Percentiles rank a stretch among this genome's conserved stretches.
These are phyloP conservation scores for Tetramorium alpestre DNA, from an alignment of 1,140 invertebrate species.

Conservation along the genomic window DNA sequence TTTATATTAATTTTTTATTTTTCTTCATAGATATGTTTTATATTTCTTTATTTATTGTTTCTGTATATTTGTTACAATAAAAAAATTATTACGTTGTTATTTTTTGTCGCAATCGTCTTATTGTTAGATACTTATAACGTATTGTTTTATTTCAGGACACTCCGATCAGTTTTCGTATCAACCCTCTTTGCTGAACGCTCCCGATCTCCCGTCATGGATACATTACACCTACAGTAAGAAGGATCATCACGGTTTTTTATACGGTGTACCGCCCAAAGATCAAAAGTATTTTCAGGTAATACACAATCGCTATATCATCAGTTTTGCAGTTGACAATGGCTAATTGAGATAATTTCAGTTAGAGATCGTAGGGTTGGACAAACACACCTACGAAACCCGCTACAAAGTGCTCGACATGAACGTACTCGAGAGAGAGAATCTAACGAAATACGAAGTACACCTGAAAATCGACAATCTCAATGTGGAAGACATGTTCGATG, in stretches of 20 bases:
- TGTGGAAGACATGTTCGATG: constrained; percentile 92
- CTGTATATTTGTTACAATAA: background rate
- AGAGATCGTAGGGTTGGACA: constrained; percentile 92
- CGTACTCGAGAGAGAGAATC: constrained; percentile 88
- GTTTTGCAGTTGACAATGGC: background rate
- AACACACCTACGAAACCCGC: constrained; percentile 91
- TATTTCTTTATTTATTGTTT: background rate
- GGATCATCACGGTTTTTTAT: constrained; percentile 91
- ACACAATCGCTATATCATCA: background rate
- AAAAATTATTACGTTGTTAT: background rate
- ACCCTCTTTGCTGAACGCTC: constrained; percentile 89
- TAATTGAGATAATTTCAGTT: constrained; percentile 85
- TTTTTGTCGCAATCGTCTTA: background rate
- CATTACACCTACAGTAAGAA: constrained; percentile 92
- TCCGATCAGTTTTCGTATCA: constrained; percentile 88
- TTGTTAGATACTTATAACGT: background rate
- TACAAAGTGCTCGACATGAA: constrained; percentile 88
- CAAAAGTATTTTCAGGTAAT: constrained; percentile 86
- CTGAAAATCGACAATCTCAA: constrained; percentile 96
- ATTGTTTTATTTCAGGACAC: constrained; percentile 63
- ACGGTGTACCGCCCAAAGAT: constrained; percentile 91
- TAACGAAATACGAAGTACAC: constrained; percentile 92
- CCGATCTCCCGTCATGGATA: constrained; percentile 94
- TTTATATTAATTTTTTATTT: background rate
- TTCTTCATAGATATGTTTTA: background rate